Conservation (phyloP, 2,888 invertebrate species). For the Vannuccia rotundouncinata region DNA sequence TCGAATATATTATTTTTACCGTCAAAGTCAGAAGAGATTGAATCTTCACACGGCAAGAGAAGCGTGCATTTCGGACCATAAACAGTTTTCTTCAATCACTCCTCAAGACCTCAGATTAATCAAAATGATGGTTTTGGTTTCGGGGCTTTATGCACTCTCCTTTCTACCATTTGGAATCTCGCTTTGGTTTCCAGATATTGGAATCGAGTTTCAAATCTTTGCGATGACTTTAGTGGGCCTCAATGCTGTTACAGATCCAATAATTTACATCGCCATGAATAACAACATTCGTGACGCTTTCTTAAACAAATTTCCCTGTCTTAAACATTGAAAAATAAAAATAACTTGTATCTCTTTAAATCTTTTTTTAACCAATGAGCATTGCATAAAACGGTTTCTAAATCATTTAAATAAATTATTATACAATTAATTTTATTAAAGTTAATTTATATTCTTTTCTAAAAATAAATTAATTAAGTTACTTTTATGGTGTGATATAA, state of each 20-base stretch:
- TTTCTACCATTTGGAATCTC: neutral
- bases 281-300: neutral
- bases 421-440: too few relatives aligned
- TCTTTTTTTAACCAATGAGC: too few relatives aligned
- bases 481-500: too few relatives aligned
- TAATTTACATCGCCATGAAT: neutral
- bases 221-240: neutral
- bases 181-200: neutral
- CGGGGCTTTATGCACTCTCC: neutral
- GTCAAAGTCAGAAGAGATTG: neutral
- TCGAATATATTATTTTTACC: neutral
- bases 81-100: neutral
- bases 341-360: too few relatives aligned
- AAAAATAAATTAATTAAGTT: too few relatives aligned
- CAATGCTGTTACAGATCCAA: neutral
- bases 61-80: neutral
- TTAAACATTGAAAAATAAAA: too few relatives aligned
- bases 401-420: too few relatives aligned
- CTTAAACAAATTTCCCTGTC: neutral
- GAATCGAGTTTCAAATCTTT: neutral
- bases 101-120: neutral
- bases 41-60: neutral
- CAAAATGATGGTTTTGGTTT: neutral
- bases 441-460: too few relatives aligned
- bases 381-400: too few relatives aligned